A percentile compares a stretch with the other conserved stretches of the same genome.
Conservation (phyloP, 2,797 vertebrate species). For the Aeoliscus strigatus region DNA sequence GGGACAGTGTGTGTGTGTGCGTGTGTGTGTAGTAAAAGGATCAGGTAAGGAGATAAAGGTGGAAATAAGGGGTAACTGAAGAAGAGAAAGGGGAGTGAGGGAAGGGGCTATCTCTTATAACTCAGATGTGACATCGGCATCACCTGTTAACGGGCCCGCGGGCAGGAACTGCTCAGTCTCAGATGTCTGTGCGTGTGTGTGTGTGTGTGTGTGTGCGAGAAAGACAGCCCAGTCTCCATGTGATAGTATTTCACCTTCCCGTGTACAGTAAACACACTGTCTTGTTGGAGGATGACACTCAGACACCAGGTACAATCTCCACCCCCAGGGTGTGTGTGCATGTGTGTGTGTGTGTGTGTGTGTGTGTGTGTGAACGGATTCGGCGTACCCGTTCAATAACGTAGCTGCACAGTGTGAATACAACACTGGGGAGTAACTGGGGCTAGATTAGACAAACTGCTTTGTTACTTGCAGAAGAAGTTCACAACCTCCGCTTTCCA, state of each 20-base stretch:
- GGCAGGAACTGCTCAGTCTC: slow-evolving; percentile 53
- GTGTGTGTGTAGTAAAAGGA: not conserved
- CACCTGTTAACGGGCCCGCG: slow-evolving; percentile 56
- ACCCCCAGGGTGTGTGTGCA: slow-evolving; percentile 15
- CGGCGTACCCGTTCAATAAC: no score
- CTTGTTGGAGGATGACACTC: slow-evolving; percentile 21
- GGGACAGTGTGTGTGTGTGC: slow-evolving; percentile 3
- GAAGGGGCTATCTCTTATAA: slow-evolving; percentile 25
- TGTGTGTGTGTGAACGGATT: no score
- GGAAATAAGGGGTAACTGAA: slow-evolving; percentile 28
- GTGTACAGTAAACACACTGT: slow-evolving; percentile 40
- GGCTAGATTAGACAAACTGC: slow-evolving; percentile 36
- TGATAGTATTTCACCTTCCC: slow-evolving; percentile 41
- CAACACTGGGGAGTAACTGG: slow-evolving; percentile 9
- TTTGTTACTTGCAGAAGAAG: slow-evolving; percentile 34
- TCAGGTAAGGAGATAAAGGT: slow-evolving; percentile 17
- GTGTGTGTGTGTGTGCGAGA: slow-evolving; percentile 20
- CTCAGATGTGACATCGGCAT: slow-evolving; percentile 49
- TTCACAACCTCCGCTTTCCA: slow-evolving; percentile 59
- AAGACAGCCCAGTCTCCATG: slow-evolving; percentile 17
- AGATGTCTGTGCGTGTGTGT: slow-evolving; percentile 37
- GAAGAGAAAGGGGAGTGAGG: slow-evolving; percentile 25
- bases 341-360: no score
- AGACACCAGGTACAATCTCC: slow-evolving; percentile 20
- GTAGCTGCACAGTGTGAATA: slow-evolving; percentile 13